These are phyloP conservation scores for Bombus sibiricus DNA, from an alignment of 1,140 invertebrate genomes.

Conservation along the genomic window DNA sequence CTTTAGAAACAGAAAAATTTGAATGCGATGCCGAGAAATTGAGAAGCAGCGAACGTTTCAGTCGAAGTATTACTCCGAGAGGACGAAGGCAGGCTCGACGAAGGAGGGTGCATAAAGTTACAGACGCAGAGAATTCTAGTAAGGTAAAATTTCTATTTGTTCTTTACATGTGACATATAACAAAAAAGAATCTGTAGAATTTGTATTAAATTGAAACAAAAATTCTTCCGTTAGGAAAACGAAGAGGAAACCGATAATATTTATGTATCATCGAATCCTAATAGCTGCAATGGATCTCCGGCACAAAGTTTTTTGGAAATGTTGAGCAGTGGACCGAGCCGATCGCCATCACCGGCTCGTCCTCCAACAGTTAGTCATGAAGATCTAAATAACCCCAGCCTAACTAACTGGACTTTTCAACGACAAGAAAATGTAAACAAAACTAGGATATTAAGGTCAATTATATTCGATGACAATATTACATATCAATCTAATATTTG, in stretches of 20 bases:
- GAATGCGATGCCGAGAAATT: conserved; percentile 82
- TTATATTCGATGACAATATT: neutral
- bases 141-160: conserved; percentile 67
- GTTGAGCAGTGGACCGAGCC: conserved; percentile 79
- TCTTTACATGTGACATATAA: neutral
- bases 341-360: conserved; percentile 79
- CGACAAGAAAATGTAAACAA: conserved; percentile 70
- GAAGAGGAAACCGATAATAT: conserved; percentile 72
- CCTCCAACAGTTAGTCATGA: conserved; percentile 74
- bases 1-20: conserved; percentile 75
- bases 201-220: neutral
- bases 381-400: conserved; percentile 78
- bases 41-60: conserved; percentile 84
- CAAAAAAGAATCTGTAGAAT: neutral
- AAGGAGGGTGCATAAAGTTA: conserved; percentile 70
- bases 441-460: neutral
- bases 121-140: conserved; percentile 72
- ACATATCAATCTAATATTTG: neutral
- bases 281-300: conserved; percentile 62
- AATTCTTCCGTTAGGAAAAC: conserved; percentile 72
- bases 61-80: conserved; percentile 81
- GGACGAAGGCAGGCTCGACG: conserved; percentile 79
- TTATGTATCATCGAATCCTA: conserved; percentile 67
- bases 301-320: conserved; percentile 80
- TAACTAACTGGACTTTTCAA: conserved; percentile 79